These are phyloP conservation scores for Ceratoteleas bidentatus DNA, from an alignment of 1,140 invertebrate species.

Conservation along the genomic window DNA sequence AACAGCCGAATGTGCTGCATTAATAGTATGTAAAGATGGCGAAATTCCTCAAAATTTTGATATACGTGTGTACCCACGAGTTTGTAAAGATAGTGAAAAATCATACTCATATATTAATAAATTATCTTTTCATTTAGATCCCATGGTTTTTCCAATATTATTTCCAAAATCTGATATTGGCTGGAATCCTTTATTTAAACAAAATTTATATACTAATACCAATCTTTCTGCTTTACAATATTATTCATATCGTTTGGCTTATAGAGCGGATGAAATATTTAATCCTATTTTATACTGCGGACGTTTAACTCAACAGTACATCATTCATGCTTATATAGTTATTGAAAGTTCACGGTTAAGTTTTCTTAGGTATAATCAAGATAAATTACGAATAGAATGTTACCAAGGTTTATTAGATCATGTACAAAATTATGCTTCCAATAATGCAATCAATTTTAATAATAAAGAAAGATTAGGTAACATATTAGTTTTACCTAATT, in stretches of 20 bases:
- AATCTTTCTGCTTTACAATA: constrained; percentile 20
- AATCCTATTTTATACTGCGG: constrained; percentile 35
- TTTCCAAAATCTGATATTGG: constrained; percentile 22
- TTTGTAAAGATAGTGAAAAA: background rate
- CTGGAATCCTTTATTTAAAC: constrained; percentile 16
- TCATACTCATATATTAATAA: constrained; percentile 5
- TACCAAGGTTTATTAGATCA: constrained; percentile 52
- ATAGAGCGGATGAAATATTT: constrained; percentile 31
- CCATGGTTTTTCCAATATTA: constrained; percentile 1
- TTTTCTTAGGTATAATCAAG: constrained; percentile 53
- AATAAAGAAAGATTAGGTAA: constrained; percentile 48
- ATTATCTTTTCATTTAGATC: constrained; percentile 24
- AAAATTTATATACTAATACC: constrained; percentile 2
- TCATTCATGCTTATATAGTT: constrained; percentile 46
- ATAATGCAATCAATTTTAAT: constrained; percentile 32
- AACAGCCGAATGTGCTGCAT: constrained; percentile 19
- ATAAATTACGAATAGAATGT: constrained; percentile 53
- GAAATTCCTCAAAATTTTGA: constrained; percentile 4
- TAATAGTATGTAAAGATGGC: constrained; percentile 18
- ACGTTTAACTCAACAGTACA: constrained; percentile 41
- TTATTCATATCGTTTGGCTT: constrained; percentile 38
- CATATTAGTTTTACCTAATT: constrained; percentile 48
- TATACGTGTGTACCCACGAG: constrained; percentile 7
- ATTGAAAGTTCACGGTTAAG: constrained; percentile 41
- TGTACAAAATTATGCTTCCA: constrained; percentile 23